These are phyloP conservation scores for Paralichthys olivaceus DNA, from an alignment of 2,113 vertebrate genomes.

Conservation along the genomic window DNA sequence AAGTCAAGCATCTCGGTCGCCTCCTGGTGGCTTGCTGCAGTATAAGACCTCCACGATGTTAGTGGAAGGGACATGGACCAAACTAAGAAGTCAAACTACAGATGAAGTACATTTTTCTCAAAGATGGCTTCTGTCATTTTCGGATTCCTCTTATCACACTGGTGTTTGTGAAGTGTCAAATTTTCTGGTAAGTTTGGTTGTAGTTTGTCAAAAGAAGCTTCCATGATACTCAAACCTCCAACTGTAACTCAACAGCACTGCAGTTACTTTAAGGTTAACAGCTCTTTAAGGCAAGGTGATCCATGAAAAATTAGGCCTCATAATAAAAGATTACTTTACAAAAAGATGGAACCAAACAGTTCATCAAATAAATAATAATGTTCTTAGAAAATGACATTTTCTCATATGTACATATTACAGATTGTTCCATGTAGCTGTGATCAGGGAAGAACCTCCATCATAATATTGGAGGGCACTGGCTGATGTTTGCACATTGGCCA, in stretches of 20 bases:
- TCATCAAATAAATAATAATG: conserved; percentile 58
- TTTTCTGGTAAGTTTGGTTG: not conserved
- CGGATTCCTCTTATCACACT: too few relatives aligned
- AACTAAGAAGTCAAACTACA: not conserved
- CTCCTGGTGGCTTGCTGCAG: too few relatives aligned
- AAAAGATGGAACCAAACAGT: conserved; percentile 15
- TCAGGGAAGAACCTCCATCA: conserved; percentile 21
- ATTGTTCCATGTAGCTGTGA: conserved; percentile 5
- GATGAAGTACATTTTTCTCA: too few relatives aligned
- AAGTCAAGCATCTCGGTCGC: not conserved
- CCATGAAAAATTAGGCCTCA: conserved; percentile 15
- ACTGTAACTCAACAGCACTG: not conserved
- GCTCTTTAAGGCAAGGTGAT: conserved; percentile 59
- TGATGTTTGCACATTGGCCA: too few relatives aligned
- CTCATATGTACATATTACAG: conserved; percentile 7
- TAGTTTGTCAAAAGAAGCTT: not conserved
- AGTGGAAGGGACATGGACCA: not conserved
- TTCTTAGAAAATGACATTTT: not conserved
- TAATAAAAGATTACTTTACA: conserved; percentile 30
- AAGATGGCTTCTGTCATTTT: too few relatives aligned
- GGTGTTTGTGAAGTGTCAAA: too few relatives aligned
- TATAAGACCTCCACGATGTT: too few relatives aligned
- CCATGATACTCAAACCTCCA: not conserved
- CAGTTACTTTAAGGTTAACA: conserved; percentile 25
- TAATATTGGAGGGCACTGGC: not conserved